Evolutionary conservation across 1,140 invertebrate species (phyloP), one percentile per base, ranked within the genome.

Genomic region (Bombyx mandarina): DNA sequence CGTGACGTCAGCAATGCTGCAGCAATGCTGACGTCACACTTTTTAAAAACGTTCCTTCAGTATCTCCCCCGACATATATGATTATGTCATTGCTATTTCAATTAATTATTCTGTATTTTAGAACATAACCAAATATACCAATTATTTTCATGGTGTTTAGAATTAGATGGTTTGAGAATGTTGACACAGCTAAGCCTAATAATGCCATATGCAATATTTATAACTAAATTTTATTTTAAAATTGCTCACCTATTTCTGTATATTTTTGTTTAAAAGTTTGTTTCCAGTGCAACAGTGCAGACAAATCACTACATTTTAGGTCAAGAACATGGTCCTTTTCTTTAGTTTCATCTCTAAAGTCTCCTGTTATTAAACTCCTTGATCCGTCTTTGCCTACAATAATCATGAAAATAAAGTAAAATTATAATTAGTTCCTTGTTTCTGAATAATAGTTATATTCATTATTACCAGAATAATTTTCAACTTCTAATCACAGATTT

Each of bases 351-450:
- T 85, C 90, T 51, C 91, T 90, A 77, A 98, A 98, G 71, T 98
- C 91, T 7, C 97, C 97, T 52, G 94, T 96, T n/a, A 98, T 91
- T 87, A 97, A 98, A 8, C 95, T 94, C 76, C 94, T 89, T 7
- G 96, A 95, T 8, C 93, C 97, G 91, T 99, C 97, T 59, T 92
- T 91, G 26, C 95, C 96, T 8, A 56, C 54, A 62, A 53, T 43
- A 48, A 44, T 18, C 42, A 43, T 22, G 6, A 57, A 56, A 46
- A 49, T 57, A 65, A 47, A 10, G 7, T 47, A 6, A 7, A 12
- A 4, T 47, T 47, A 47, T 47, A 47, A 9, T 10, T 47, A 47
- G 0, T 47, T 47, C 8, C 9, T 10, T 9, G 45, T 9, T 47
- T 47, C 45, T 47, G 3, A 47, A 7, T 9, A 47, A 47, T 47